Conservation (phyloP, 2,113 vertebrate species). For the Mus pahari region DNA sequence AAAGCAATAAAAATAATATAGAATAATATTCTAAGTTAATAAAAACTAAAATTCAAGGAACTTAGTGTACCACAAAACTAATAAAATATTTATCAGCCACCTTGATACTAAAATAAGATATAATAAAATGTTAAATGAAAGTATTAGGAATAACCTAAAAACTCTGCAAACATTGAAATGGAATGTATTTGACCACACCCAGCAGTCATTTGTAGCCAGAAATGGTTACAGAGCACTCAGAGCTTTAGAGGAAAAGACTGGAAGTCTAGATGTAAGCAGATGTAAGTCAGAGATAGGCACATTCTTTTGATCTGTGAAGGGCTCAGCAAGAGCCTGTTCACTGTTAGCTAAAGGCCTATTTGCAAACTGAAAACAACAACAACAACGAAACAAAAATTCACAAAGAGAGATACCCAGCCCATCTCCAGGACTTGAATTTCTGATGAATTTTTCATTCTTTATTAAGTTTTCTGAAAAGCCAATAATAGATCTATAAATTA, state of each 20-base stretch:
- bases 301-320: not conserved
- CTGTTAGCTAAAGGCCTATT: not conserved
- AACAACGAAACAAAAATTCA: not conserved
- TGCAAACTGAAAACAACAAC: not conserved
- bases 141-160: constrained; percentile 37
- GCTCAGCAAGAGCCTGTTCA: not conserved
- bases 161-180: not conserved
- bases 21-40: constrained; percentile 41
- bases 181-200: constrained; percentile 1
- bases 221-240: not conserved
- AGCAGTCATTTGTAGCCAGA: not conserved
- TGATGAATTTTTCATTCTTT: not conserved
- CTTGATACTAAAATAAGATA: constrained; percentile 49
- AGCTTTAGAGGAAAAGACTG: not conserved
- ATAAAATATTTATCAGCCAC: constrained; percentile 63
- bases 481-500: not conserved
- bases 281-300: not conserved
- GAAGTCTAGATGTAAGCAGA: not conserved
- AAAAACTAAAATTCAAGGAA: constrained; percentile 32
- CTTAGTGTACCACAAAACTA: constrained; percentile 44
- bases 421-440: not conserved
- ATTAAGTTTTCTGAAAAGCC: not conserved
- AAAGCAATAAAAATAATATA: constrained; percentile 52
- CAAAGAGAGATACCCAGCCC: not conserved
- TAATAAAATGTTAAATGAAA: constrained; percentile 57